phyloP scores from a whole-genome alignment of 2,888 invertebrate species.

The Pandemis cinnamomeana region DNA sequence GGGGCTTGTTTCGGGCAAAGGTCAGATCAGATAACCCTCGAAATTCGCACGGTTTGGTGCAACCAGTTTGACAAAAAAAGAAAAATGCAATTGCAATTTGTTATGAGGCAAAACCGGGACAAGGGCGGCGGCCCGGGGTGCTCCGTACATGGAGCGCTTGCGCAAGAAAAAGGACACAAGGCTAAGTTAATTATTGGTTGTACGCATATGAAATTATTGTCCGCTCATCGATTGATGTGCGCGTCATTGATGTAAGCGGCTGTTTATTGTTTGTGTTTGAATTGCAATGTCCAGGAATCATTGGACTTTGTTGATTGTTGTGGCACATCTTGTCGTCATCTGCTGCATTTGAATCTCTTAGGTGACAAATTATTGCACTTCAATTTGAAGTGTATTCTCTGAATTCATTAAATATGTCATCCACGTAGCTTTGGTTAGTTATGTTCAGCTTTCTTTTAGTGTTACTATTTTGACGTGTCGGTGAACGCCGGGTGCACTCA shows the following conservation, averaged over 20 bases:
- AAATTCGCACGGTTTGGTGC: slow-evolving; percentile 1
- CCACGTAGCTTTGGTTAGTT: no score
- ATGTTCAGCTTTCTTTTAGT: no score
- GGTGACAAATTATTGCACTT: no score
- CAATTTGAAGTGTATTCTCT: no score
- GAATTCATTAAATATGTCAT: no score
- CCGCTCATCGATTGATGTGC: slow-evolving; percentile 23
- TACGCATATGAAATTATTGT: slow-evolving; percentile 33
- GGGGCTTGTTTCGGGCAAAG: slow-evolving; percentile 10
- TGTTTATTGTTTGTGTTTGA: neutral
- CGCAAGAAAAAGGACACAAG: slow-evolving; percentile 34
- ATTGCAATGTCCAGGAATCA: neutral
- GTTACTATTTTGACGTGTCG: no score
- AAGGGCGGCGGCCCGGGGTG: slow-evolving; percentile 50
- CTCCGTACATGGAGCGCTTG: slow-evolving; percentile 33
- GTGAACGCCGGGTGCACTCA: no score
- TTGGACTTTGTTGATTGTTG: slow-evolving; percentile 9
- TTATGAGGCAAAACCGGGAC: slow-evolving; percentile 44
- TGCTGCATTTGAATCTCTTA: neutral
- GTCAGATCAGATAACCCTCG: slow-evolving; percentile 35
- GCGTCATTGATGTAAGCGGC: slow-evolving; percentile 9
- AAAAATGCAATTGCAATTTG: slow-evolving; percentile 35
- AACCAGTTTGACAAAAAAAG: slow-evolving; percentile 33
- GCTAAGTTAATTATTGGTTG: slow-evolving; percentile 30
- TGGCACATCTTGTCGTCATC: neutral